Percentiles rank a stretch among this genome's conserved stretches.
These are phyloP conservation scores for Chiridota heheva DNA, from an alignment of 35 echinoderm and acorn worm species.

Conservation along the genomic window DNA sequence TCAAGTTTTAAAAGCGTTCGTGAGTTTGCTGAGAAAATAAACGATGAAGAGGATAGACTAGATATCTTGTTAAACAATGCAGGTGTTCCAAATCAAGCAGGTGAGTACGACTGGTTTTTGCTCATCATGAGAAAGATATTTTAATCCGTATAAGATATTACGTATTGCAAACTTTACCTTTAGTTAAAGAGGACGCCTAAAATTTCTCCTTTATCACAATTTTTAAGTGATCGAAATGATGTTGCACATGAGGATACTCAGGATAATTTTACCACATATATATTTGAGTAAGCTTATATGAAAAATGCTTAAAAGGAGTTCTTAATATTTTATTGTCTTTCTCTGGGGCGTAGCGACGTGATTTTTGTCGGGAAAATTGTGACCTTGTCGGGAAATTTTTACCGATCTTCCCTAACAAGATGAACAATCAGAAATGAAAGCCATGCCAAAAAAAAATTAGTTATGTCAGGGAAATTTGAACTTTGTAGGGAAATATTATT, in stretches of 20 bases:
- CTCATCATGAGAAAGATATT: neutral
- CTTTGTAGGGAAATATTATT: too few species aligned
- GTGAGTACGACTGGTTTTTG: neutral
- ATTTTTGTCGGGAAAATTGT: too few species aligned
- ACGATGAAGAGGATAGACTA: conserved; percentile 49
- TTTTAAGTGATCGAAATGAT: neutral
- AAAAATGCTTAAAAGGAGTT: too few species aligned
- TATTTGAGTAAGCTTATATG: too few species aligned
- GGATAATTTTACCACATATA: neutral
- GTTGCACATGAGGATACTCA: neutral
- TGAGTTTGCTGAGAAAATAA: conserved; percentile 50
- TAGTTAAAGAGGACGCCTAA: neutral
- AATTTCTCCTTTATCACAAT: neutral
- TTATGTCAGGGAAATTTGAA: too few species aligned
- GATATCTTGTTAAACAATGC: conserved; percentile 92
- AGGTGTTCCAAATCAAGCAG: conserved; percentile 31
- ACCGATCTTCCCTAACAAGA: too few species aligned
- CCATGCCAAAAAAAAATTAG: too few species aligned
- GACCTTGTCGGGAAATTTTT: too few species aligned
- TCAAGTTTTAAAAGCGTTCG: conserved; percentile 64
- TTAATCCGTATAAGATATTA: neutral
- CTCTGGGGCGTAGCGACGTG: too few species aligned
- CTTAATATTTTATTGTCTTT: too few species aligned
- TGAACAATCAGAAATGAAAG: too few species aligned
- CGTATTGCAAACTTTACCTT: neutral